These are phyloP conservation scores for Spheniscus humboldti DNA, from an alignment of 2,797 vertebrate species.

Conservation along the genomic window DNA sequence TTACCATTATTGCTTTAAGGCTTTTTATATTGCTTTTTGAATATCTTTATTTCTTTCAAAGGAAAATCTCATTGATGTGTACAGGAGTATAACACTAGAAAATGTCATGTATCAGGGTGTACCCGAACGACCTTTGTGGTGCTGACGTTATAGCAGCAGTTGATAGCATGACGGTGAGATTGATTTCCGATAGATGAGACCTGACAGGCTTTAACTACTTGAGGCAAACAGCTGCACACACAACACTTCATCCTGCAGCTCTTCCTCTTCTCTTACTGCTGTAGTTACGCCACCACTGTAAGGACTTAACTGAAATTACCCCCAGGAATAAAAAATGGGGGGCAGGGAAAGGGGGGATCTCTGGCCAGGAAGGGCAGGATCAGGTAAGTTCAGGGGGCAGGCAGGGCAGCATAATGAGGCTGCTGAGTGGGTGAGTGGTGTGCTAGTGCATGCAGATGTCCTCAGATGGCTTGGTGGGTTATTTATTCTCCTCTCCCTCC, in stretches of 20 bases:
- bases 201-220: background rate
- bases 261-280: background rate
- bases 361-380: background rate
- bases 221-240: background rate
- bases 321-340: background rate
- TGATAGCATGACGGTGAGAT: fast-evolving
- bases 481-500: constrained; percentile 7
- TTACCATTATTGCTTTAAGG: background rate
- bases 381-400: background rate
- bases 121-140: background rate
- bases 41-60: background rate
- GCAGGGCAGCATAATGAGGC: background rate
- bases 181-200: background rate
- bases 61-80: background rate
- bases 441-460: background rate
- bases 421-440: background rate
- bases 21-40: background rate
- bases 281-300: background rate
- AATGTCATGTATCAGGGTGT: background rate
- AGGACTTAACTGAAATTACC: background rate
- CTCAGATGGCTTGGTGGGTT: constrained; percentile 10
- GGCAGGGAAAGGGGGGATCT: background rate
- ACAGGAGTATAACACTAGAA: background rate
- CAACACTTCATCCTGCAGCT: background rate
- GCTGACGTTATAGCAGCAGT: fast-evolving